Percentiles rank a stretch among this genome's conserved stretches.
Evolutionary conservation across 2,888 invertebrate genomes (phyloP).

Genomic region (Apoderus coryli): DNA sequence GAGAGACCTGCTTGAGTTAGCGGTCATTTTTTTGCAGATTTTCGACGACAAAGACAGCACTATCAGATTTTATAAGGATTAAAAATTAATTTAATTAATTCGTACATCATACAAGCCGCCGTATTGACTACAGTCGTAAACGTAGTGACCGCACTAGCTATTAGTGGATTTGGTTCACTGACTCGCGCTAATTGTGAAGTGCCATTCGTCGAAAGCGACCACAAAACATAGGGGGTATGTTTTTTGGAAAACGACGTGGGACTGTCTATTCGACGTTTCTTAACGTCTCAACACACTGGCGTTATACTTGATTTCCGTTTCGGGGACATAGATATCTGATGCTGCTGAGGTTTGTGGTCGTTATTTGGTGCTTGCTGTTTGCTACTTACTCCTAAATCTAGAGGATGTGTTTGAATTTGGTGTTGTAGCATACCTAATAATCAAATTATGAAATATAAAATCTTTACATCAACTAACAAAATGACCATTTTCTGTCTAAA

Average conservation of each 20-base stretch:
- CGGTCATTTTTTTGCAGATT: no score
- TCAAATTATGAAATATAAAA: no score
- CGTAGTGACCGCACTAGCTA: conserved; percentile 52
- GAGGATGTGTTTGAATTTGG: conserved; percentile 61
- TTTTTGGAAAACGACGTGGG: conserved; percentile 22
- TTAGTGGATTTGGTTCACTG: conserved; percentile 52
- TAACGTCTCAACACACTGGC: conserved; percentile 42
- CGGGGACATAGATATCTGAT: conserved; percentile 39
- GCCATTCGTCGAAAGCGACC: no score
- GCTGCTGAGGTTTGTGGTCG: no score
- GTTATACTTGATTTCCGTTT: conserved; percentile 41
- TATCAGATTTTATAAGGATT: no score
- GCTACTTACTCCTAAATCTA: conserved; percentile 56
- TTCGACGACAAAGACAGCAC: no score
- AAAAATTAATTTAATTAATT: no score
- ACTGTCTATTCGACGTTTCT: conserved; percentile 46
- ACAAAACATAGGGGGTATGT: no score
- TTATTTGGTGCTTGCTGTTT: conserved; percentile 25
- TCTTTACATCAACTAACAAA: no score
- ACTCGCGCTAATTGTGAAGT: conserved; percentile 35
- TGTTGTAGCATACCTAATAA: no score
- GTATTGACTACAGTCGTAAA: conserved; percentile 54
- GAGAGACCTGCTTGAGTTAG: no score
- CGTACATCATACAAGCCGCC: not conserved
- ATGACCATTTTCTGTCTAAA: no score